Evolutionary conservation across 2,888 invertebrate species (phyloP).

Genomic region (Metalampra italica): DNA sequence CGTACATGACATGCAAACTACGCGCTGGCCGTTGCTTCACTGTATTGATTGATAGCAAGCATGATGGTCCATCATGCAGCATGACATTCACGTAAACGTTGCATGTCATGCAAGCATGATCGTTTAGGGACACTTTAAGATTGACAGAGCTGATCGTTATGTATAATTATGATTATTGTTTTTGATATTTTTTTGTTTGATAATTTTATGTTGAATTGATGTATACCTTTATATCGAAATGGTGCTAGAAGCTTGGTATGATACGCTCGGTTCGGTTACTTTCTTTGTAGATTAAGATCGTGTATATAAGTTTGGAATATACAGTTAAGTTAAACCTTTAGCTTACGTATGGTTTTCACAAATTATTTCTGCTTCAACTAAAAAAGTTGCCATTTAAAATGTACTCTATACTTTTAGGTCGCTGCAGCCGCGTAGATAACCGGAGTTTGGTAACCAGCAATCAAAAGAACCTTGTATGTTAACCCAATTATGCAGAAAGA

Average conservation of each 20-base stretch:
- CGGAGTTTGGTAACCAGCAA: too few relatives aligned
- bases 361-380: slow-evolving; percentile 40
- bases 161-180: slow-evolving; percentile 45
- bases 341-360: slow-evolving; percentile 24
- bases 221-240: slow-evolving; percentile 72
- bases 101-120: too few relatives aligned
- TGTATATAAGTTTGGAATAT: slow-evolving; percentile 42
- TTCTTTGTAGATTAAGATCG: slow-evolving; percentile 52
- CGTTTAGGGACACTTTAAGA: too few relatives aligned
- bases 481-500: too few relatives aligned
- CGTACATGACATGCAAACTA: too few relatives aligned
- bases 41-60: too few relatives aligned
- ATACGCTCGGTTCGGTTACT: slow-evolving; percentile 53
- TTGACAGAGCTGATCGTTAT: slow-evolving; percentile 46
- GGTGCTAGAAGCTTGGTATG: slow-evolving; percentile 74
- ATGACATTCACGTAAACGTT: too few relatives aligned
- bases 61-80: too few relatives aligned
- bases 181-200: slow-evolving; percentile 61
- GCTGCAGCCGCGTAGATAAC: too few relatives aligned
- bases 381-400: slow-evolving; percentile 53
- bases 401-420: slow-evolving; percentile 11
- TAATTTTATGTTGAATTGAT: slow-evolving; percentile 68
- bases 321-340: slow-evolving; percentile 31
- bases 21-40: too few relatives aligned
- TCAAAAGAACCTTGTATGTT: too few relatives aligned